Evolutionary conservation across 2,113 vertebrate genomes (phyloP).

Genomic region (Taurulus bubalis): DNA sequence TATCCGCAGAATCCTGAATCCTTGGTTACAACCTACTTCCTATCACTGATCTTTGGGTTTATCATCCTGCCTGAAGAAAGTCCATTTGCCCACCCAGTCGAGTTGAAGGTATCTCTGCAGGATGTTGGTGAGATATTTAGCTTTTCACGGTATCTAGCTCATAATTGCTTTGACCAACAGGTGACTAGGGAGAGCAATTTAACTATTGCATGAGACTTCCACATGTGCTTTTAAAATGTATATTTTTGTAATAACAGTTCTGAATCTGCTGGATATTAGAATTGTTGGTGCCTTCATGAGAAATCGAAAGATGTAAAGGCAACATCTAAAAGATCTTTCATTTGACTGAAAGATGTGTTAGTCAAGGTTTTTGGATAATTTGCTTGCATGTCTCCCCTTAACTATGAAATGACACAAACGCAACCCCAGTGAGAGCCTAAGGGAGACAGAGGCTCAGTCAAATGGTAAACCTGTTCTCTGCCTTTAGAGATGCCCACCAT

Average conservation of each 20-base stretch:
- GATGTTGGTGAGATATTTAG: slow-evolving; percentile 78
- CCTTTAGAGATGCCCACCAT: slow-evolving; percentile 68
- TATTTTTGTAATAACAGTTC: no score
- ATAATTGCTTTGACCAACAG: neutral
- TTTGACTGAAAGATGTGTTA: no score
- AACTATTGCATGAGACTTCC: neutral
- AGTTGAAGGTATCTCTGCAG: slow-evolving; percentile 48
- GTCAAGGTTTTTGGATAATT: no score
- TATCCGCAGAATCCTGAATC: slow-evolving; percentile 67
- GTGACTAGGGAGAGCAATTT: neutral
- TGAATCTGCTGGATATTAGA: no score
- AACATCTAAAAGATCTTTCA: no score
- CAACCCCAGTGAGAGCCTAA: neutral
- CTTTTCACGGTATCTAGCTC: neutral
- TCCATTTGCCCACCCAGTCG: slow-evolving; percentile 64
- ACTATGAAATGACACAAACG: no score
- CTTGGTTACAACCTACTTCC: slow-evolving; percentile 60
- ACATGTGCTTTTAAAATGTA: no score
- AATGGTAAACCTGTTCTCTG: accelerated
- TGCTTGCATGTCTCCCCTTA: no score
- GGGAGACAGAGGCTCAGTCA: no score
- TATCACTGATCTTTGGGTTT: slow-evolving; percentile 76
- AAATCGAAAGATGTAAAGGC: no score
- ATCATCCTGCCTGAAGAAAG: slow-evolving; percentile 73
- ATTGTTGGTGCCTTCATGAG: no score